Evolutionary conservation across 2,797 vertebrate species (phyloP).

Genomic region (Echeneis naucrates): DNA sequence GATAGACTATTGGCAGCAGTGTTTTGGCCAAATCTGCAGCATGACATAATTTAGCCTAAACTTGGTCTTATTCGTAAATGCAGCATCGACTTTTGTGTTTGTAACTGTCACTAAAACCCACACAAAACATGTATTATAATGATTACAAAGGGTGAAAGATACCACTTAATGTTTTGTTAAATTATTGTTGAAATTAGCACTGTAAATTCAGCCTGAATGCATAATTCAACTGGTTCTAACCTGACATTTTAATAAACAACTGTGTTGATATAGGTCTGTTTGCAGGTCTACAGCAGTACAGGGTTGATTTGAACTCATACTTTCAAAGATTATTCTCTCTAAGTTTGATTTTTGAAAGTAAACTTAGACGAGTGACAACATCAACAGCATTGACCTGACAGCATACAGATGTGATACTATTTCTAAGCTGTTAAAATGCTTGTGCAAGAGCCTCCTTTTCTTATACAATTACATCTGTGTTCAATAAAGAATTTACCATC

Average conservation of each 20-base stretch:
- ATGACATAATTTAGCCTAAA: conserved; percentile 55
- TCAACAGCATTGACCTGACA: conserved; percentile 4
- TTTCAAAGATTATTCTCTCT: neutral
- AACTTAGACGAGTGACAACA: neutral
- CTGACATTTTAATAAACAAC: neutral
- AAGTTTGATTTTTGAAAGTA: neutral
- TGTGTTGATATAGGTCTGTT: conserved; percentile 5
- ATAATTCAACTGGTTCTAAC: neutral
- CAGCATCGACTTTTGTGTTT: conserved; percentile 36
- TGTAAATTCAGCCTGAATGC: neutral
- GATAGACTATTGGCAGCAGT: conserved; percentile 51
- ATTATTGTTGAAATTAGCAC: too few relatives aligned
- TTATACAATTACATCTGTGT: conserved; percentile 37
- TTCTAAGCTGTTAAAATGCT: conserved; percentile 25
- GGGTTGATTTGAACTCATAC: conserved; percentile 10
- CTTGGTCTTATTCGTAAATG: conserved; percentile 33
- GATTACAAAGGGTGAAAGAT: neutral
- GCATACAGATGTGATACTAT: neutral
- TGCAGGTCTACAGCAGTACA: neutral
- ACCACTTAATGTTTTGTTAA: too few relatives aligned
- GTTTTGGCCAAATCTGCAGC: conserved; percentile 55
- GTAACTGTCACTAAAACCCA: conserved; percentile 24
- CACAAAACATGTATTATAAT: conserved; percentile 9
- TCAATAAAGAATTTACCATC: conserved; percentile 35
- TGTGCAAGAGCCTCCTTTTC: conserved; percentile 19